Evolutionary conservation across 2,113 vertebrate genomes (phyloP).

Genomic region (Ochotona curzoniae): DNA sequence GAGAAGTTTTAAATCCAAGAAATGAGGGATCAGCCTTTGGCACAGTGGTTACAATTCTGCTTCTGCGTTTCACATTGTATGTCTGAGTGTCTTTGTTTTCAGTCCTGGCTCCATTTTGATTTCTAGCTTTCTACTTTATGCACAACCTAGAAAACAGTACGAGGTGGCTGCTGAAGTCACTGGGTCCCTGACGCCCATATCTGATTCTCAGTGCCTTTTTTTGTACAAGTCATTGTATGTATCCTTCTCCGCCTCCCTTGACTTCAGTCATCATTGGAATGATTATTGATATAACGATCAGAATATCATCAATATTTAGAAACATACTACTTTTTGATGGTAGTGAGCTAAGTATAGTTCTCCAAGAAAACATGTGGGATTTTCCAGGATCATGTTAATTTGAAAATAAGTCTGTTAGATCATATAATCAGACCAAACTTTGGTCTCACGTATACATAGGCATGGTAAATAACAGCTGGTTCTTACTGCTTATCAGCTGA

Average conservation of each 20-base stretch:
- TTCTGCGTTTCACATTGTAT: no score
- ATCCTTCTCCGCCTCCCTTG: not conserved
- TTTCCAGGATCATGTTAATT: not conserved
- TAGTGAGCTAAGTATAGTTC: not conserved
- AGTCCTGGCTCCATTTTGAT: no score
- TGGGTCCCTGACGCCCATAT: no score
- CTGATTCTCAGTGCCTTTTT: not conserved
- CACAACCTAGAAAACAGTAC: no score
- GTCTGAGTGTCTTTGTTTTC: no score
- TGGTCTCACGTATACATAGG: not conserved
- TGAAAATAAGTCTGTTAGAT: conserved; percentile 29
- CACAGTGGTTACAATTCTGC: no score
- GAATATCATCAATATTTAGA: conserved; percentile 34
- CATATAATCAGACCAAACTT: not conserved
- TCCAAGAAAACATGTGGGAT: not conserved
- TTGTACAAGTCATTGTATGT: not conserved
- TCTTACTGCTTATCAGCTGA: not conserved
- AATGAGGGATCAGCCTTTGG: no score
- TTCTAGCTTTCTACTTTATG: no score
- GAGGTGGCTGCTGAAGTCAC: no score
- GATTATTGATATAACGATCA: not conserved
- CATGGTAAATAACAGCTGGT: not conserved
- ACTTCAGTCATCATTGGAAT: not conserved
- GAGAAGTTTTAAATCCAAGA: no score
- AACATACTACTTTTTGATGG: not conserved